Conservation (phyloP, 1,140 invertebrate genomes). For the Zaprionus inermis region DNA sequence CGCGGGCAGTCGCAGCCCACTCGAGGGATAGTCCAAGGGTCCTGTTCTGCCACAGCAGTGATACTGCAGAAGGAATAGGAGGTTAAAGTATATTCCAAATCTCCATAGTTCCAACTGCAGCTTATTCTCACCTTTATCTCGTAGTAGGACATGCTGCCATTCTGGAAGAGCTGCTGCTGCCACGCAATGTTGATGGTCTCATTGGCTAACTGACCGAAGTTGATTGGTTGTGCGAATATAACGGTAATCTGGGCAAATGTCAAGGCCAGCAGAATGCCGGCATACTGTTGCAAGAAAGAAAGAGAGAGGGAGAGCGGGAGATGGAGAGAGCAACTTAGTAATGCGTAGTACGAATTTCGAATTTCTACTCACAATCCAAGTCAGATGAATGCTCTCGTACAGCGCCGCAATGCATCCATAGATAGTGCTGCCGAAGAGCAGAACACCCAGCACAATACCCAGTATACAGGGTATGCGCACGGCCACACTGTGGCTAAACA, state of each 20-base stretch:
- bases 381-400: slow-evolving; percentile 62
- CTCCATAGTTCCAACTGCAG: too few relatives aligned
- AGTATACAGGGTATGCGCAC: slow-evolving; percentile 74
- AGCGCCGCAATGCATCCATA: slow-evolving; percentile 69
- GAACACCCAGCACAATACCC: slow-evolving; percentile 61
- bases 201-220: slow-evolving; percentile 66
- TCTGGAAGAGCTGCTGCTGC: slow-evolving; percentile 57
- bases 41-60: slow-evolving; percentile 75
- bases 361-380: slow-evolving; percentile 70
- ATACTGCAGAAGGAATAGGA: slow-evolving; percentile 49
- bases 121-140: slow-evolving; percentile 66
- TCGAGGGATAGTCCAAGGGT: slow-evolving; percentile 59
- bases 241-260: slow-evolving; percentile 75
- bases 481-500: slow-evolving; percentile 55
- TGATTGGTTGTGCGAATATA: slow-evolving; percentile 71
- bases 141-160: slow-evolving; percentile 62
- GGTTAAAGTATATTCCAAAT: too few relatives aligned
- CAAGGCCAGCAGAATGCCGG: slow-evolving; percentile 63
- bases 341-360: neutral
- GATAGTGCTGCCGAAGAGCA: slow-evolving; percentile 71
- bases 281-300: slow-evolving; percentile 55
- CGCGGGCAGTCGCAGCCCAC: slow-evolving; percentile 54
- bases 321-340: neutral
- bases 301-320: neutral
- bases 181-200: slow-evolving; percentile 71